Evolutionary conservation across 2,113 vertebrate species (phyloP), one percentile per base, ranked within the genome.

Genomic region (Cheirogaleus medius): DNA sequence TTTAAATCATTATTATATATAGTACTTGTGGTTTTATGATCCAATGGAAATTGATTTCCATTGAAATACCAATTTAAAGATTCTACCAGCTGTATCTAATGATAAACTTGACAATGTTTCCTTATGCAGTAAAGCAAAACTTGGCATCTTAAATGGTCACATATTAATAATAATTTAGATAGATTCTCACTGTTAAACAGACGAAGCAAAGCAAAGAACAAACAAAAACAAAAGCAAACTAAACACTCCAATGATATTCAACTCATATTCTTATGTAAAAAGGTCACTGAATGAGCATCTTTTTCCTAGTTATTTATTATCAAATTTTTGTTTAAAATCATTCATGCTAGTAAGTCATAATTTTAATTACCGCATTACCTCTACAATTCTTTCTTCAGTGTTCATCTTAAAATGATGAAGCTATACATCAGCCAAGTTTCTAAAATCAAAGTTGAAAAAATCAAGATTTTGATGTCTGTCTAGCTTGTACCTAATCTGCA

Each of bases 401-500:
- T 98, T 97, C 89, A 99, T 98, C 77, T 97, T 98, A 84, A 99
- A 91, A 0, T 83, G 97, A 18, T 99, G 98, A 29, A 99, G 98
- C 1, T 99, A 97, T 80, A 98, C 99, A 85, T 99, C 98, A 77
- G 98, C 98, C 97, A 99, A 89, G 83, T 42, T 98, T 98, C 97
- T 99, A 32, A 96, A 95, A 95, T 92, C 92, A 74, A 98, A 97
- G 69, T 39, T 97, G 80, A 99, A 98, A 82, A 98, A 91, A 87
- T 99, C 98, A 76, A 98, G 98, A 80, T 98, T 97, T 96, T 98
- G 97, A 97, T 98, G 98, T 66, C 94, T 98, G 29, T 99, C 98
- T 58, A 99, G 95, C 69, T 98, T 99, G 97, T 99, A 99, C 8
- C 98, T 98, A 49, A 99, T 97, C 63, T 99, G 99, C 96, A 99